Conservation (phyloP, 1,140 invertebrate genomes). For the Caerostris extrusa region DNA sequence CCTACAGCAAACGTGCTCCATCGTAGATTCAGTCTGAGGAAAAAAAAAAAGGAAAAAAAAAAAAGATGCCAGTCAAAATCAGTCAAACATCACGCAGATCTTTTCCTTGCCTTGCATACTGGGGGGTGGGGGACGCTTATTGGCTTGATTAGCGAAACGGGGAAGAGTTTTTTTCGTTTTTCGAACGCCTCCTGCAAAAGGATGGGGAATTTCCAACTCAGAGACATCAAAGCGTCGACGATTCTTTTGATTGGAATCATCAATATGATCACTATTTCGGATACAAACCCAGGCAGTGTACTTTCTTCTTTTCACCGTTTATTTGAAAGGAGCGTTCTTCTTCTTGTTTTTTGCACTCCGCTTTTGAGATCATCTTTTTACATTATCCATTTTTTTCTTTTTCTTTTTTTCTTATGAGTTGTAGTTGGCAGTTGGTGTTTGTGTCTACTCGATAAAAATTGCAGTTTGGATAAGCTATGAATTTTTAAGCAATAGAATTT, state of each 20-base stretch:
- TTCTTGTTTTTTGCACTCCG: too few species aligned
- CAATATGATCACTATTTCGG: conserved; percentile 41
- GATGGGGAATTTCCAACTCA: neutral
- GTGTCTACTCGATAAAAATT: too few species aligned
- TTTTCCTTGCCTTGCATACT: neutral
- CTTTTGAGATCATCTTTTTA: too few species aligned
- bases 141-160: conserved; percentile 70
- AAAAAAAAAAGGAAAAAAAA: neutral
- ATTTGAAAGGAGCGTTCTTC: neutral
- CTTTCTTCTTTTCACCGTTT: conserved; percentile 42
- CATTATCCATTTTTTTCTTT: too few species aligned
- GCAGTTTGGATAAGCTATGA: too few species aligned
- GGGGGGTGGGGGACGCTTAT: conserved; percentile 35
- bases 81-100: conserved; percentile 41
- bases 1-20: neutral
- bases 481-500: too few species aligned
- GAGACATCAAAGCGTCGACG: conserved; percentile 47
- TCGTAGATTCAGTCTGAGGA: neutral
- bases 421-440: too few species aligned
- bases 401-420: too few species aligned
- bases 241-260: conserved; percentile 63
- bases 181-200: neutral
- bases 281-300: neutral
- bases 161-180: neutral
- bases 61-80: too few species aligned